Base-by-base conservation (phyloP, 2,113 vertebrate species). In the Orycteropus afer region DNA sequence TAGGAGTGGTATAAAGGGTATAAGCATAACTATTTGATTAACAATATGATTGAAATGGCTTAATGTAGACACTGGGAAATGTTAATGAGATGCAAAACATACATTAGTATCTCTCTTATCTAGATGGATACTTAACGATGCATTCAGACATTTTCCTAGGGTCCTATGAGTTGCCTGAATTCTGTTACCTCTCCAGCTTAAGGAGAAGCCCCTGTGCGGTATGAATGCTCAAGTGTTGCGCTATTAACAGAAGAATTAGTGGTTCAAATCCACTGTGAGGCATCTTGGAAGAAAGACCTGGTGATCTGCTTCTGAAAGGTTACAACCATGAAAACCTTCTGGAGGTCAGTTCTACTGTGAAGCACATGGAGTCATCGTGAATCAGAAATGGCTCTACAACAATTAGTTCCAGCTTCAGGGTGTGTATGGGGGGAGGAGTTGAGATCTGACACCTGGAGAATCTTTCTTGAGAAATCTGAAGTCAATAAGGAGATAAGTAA, bases 21-120 rank as follows among this genome's bases (percentile, higher is more conserved):
- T 76, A 81, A 93, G 81, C 29, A 85, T 10, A 93, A 69, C 55
- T 81, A 95, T 53, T 86, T 69, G 59, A 27, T 76, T 77, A 95
- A n/a, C 14, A 78, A 7, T 69, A 27, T 51, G 29, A 69, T 7
- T 20, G 51, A 71, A 59, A 40, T 87, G 25, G 17, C 49, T 82
- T 69, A 78, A 45, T 51, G 20, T 59, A 42, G 59, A 55, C 27
- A 49, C n/a, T 88, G 53, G 74, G 42, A 73, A 79, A 49, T 25
- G 42, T 15, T 79, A 47, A 49, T 4, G 25, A 15, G 9, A n/a
- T 29, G 42, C 49, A 61, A 69, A 61, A 29, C 18, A 37, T 79
- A 37, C 23, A 32, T 67, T 86, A 7, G 8, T 53, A 40, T 47
- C 40, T 81, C 47, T 89, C 51, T 53, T 76, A 5, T 53, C 25